phyloP scores from a whole-genome alignment of 2,888 invertebrate species.

The Hemicrepidius hirtus region DNA sequence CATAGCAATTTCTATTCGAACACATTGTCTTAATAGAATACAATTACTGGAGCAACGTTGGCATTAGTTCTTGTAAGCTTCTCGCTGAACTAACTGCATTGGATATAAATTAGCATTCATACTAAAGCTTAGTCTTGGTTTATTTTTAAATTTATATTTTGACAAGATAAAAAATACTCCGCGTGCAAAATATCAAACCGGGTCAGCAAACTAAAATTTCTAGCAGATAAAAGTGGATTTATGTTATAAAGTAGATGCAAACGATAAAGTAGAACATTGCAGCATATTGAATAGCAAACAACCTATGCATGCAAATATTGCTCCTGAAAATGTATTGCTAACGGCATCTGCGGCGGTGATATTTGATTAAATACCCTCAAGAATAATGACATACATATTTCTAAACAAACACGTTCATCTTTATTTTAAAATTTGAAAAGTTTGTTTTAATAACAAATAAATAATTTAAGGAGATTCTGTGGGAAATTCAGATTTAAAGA shows the following conservation, averaged over 20 bases:
- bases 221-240: constrained; percentile 40
- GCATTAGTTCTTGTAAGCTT: constrained; percentile 16
- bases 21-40: constrained; percentile 28
- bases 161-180: neutral
- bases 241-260: constrained; percentile 39
- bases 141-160: neutral
- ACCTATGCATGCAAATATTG: constrained; percentile 41
- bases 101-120: constrained; percentile 4
- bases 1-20: constrained; percentile 24
- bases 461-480: neutral
- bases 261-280: constrained; percentile 38
- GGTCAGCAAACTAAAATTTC: constrained; percentile 34
- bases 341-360: constrained; percentile 7
- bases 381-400: neutral
- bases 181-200: constrained; percentile 13
- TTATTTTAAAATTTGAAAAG: too few species aligned
- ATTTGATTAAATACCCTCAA: constrained; percentile 11
- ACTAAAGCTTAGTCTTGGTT: neutral
- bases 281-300: constrained; percentile 34
- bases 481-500: constrained; percentile 5
- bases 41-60: constrained; percentile 20
- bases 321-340: constrained; percentile 27
- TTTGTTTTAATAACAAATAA: neutral
- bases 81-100: neutral
- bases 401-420: too few species aligned